Conservation (phyloP, 2,888 invertebrate genomes). For the Poecilobothrus nobilitatus region DNA sequence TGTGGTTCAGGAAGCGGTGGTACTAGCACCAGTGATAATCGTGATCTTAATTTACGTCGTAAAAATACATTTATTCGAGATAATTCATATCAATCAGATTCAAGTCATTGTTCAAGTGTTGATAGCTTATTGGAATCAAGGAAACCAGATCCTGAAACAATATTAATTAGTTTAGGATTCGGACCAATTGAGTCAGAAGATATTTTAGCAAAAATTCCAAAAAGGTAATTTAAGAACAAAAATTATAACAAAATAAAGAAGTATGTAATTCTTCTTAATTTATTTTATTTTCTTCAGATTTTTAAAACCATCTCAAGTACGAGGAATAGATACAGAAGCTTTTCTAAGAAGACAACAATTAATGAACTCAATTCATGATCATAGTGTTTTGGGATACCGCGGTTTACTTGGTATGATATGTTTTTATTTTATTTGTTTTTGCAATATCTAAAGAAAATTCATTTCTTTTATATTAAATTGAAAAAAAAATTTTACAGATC, state of each 20-base stretch:
- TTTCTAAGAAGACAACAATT: conserved; percentile 67
- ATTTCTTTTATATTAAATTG: background rate
- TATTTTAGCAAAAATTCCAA: conserved; percentile 70
- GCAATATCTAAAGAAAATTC: background rate
- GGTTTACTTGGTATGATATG: conserved; percentile 57
- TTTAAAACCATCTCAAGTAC: conserved; percentile 67
- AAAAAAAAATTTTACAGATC: conserved; percentile 22
- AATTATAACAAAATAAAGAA: no score
- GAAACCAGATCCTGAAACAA: conserved; percentile 81
- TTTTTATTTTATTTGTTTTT: background rate
- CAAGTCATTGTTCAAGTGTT: conserved; percentile 66
- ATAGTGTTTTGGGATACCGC: conserved; percentile 66
- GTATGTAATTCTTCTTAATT: background rate
- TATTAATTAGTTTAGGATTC: conserved; percentile 72
- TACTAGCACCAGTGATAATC: background rate
- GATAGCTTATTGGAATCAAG: conserved; percentile 75
- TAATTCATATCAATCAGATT: conserved; percentile 42
- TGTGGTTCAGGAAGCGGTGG: background rate
- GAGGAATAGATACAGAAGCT: conserved; percentile 66
- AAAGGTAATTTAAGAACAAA: conserved; percentile 29
- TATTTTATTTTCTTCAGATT: conserved; percentile 47
- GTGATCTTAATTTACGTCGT: background rate
- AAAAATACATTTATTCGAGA: conserved; percentile 28
- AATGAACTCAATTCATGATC: conserved; percentile 63
- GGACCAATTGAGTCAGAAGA: conserved; percentile 62